Evolutionary conservation across 2,113 vertebrate genomes (phyloP), one percentile per base, ranked within the genome.

Genomic region (Neotragus pygmaeus): DNA sequence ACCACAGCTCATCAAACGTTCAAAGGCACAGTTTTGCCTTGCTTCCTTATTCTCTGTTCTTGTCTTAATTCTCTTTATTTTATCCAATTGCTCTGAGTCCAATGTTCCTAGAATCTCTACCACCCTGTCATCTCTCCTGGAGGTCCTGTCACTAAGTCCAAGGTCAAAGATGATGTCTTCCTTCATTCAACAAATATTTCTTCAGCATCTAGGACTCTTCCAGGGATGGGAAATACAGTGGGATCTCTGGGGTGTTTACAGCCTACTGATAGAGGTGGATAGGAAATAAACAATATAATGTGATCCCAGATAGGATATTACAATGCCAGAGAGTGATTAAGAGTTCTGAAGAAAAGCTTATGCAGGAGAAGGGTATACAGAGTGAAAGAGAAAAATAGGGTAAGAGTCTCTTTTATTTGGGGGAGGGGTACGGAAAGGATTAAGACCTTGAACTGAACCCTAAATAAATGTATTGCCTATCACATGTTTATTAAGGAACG

Each of bases 111-210:
- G 25, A 57, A 57, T 51, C 30, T 55, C 70, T 73, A 28, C 51
- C 2, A 19, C 47, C n/a, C 11, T 36, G 9, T 64, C 7, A 33
- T 21, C 55, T 93, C 47, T 78, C 30, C 62, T n/a, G 5, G 60
- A 57, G 8, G 9, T 25, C 6, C 7, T 36, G 7, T n/a, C 19
- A 47, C 58, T 53, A 36, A 87, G 39, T 82, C 16, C 21, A 25
- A 84, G 17, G 58, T 43, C 58, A 80, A 62, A 70, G 57, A 58
- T 15, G 2, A 3, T 10, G 2, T 28, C 30, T 49, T 33, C 36
- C 47, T 77, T 66, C 39, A 91, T 55, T 90, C 47, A 89, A 17
- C 27, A 90, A 96, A 70, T 75, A 33, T 53, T 77, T 60, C 49
- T 85, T 88, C 17, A 39, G 9, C 3, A 10, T 45, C 51, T 15